Conservation (phyloP, 2,797 vertebrate genomes). For the Bovichtus diacanthus region DNA sequence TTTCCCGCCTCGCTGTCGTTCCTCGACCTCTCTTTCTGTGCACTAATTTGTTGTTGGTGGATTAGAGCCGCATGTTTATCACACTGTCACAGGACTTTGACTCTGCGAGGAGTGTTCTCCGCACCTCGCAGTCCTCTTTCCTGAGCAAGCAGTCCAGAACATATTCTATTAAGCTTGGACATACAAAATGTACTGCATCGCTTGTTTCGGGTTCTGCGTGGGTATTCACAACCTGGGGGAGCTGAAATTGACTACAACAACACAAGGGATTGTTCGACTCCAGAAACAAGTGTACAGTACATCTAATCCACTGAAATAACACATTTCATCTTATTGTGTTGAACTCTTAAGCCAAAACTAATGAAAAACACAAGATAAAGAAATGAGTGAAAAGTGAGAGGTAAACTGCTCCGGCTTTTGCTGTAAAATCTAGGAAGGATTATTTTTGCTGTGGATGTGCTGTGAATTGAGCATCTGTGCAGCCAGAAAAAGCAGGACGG, state of each 20-base stretch:
- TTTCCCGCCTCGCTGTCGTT: constrained; percentile 50
- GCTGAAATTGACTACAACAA: constrained; percentile 21
- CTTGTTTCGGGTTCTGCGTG: constrained; percentile 32
- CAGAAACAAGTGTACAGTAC: constrained; percentile 31
- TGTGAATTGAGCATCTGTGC: constrained; percentile 28
- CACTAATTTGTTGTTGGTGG: constrained; percentile 49
- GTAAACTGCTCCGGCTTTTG: constrained; percentile 31
- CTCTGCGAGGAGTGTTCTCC: constrained; percentile 23
- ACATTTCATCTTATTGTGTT: constrained; percentile 22
- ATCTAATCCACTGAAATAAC: constrained; percentile 41
- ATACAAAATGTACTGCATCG: background rate
- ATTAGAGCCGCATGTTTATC: constrained; percentile 55
- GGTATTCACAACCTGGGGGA: constrained; percentile 28
- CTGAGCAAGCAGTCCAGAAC: constrained; percentile 9
- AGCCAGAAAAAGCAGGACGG: constrained; percentile 5
- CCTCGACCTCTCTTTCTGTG: constrained; percentile 29
- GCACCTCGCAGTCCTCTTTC: constrained; percentile 25
- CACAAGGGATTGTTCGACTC: constrained; percentile 45
- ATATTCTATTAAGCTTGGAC: background rate
- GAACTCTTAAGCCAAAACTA: constrained; percentile 59
- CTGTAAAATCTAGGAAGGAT: constrained; percentile 38
- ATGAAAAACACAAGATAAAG: constrained; percentile 58
- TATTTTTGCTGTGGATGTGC: constrained; percentile 6
- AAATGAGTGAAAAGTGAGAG: constrained; percentile 40
- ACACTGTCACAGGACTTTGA: constrained; percentile 26